phyloP scores from a whole-genome alignment of 2,797 vertebrate species.

The Catharus ustulatus region DNA sequence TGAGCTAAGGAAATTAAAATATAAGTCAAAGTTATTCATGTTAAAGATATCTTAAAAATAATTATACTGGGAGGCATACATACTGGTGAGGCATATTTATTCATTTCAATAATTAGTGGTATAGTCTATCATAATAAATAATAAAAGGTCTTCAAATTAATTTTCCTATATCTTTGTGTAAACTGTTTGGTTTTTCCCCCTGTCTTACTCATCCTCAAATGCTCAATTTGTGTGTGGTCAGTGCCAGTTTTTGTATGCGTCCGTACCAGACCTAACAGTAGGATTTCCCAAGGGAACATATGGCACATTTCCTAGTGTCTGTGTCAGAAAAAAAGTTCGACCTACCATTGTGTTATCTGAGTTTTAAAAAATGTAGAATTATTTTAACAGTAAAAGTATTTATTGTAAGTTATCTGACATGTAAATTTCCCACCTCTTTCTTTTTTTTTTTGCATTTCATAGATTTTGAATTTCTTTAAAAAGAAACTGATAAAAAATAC shows the following conservation, averaged over 20 bases:
- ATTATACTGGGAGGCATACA: not conserved
- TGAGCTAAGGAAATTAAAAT: slow-evolving; percentile 1
- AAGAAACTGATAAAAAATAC: not conserved
- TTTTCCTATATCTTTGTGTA: not conserved
- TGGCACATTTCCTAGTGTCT: slow-evolving; percentile 12
- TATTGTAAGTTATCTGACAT: not conserved
- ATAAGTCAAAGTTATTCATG: not conserved
- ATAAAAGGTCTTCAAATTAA: not conserved
- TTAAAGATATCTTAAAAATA: not conserved
- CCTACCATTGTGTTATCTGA: not conserved
- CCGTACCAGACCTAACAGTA: slow-evolving; percentile 1
- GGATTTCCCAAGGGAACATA: slow-evolving; percentile 38
- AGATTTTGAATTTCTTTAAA: not conserved
- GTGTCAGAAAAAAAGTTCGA: not conserved
- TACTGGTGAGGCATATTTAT: not conserved
- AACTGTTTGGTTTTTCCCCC: not conserved
- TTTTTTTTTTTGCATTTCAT: not conserved
- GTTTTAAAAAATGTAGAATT: not conserved
- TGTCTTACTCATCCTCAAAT: not conserved
- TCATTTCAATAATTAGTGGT: not conserved
- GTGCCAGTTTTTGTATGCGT: not conserved
- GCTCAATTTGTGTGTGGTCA: not conserved
- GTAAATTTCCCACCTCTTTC: not conserved
- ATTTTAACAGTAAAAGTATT: not conserved
- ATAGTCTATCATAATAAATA: not conserved